Base-by-base conservation (phyloP, 2,797 vertebrate genomes). In the Neostethus bicornis region DNA sequence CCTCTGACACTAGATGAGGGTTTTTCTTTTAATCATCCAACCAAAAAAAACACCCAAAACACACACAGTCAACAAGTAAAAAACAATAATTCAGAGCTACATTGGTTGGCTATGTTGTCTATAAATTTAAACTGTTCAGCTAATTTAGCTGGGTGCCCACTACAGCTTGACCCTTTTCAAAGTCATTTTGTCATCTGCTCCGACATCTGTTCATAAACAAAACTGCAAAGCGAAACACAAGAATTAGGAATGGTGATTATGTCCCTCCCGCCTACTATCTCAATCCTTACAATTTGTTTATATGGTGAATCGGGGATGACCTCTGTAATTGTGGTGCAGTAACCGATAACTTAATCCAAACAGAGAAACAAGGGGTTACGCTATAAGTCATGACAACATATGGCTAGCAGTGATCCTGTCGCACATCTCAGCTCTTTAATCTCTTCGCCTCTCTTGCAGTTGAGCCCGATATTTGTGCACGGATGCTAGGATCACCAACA, bases 111-210 rank as follows among this genome's bases (percentile, higher is more conserved):
- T n/a, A n/a, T n/a, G n/a, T n/a, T n/a, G n/a, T n/a, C n/a, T n/a
- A n/a, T n/a, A n/a, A n/a, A n/a, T n/a, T n/a, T n/a, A n/a, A n/a
- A n/a, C n/a, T n/a, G n/a, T n/a, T n/a, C n/a, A n/a, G 34, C 23
- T 14, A 28, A 9, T 25, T 74, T 65, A 17, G 48, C 5, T 45
- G 4, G 24, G 3, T 13, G 24, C 35, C 54, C 35, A 51, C 54
- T 44, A 51, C 17, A 43, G 54, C 60, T 61, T 37, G 45, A 79
- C 68, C 42, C 69, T 81, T 81, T 77, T 83, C 75, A 87, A 82
- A 77, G 81, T 80, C 78, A 72, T 42, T 44, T 52, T 59, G 54
- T 75, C 80, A 86, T 85, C 81, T 86, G 86, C 65, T 78, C 38
- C n/a, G 69, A 72, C 81, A 86, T 87, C 83, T 89, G 87, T 62